Conservation (phyloP, 1,140 invertebrate species). For the Drosophila equinoxialis region DNA sequence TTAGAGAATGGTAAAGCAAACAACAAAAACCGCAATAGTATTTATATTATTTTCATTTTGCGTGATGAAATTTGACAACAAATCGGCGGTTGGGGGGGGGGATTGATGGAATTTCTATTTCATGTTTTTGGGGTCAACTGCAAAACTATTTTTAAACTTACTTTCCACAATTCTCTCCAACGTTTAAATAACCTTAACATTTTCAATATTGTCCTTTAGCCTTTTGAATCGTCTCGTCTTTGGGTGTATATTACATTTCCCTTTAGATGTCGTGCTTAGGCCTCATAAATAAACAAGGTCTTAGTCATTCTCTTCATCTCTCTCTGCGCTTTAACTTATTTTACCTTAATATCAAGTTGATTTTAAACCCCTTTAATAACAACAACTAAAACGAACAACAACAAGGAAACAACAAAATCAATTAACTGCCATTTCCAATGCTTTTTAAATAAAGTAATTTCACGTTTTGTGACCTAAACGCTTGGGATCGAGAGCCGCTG, state of each 20-base stretch:
- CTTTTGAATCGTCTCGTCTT: not conserved
- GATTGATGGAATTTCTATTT: too few relatives aligned
- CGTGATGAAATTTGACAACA: too few relatives aligned
- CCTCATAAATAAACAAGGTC: conserved; percentile 18
- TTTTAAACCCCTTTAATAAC: conserved; percentile 28
- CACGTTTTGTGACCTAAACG: conserved; percentile 27
- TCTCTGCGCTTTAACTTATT: not conserved
- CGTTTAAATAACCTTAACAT: not conserved
- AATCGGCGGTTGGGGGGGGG: too few relatives aligned
- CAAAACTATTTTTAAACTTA: not conserved
- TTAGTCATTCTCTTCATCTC: conserved; percentile 10
- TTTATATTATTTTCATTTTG: too few relatives aligned
- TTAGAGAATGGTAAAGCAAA: too few relatives aligned
- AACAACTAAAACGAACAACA: not conserved
- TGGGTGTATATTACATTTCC: not conserved
- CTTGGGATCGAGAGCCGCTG: conserved; percentile 1
- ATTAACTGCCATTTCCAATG: conserved; percentile 49
- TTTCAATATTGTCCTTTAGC: conserved; percentile 14
- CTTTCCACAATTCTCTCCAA: not conserved
- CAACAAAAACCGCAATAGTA: not conserved
- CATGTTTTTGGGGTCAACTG: too few relatives aligned
- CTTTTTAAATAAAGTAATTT: conserved; percentile 60
- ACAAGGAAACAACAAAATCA: conserved; percentile 48
- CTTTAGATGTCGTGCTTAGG: conserved; percentile 10
- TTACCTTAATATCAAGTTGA: conserved; percentile 4